Evolutionary conservation across 2,888 invertebrate species (phyloP), one percentile per base, ranked within the genome.

Genomic region (Drosophila rubida): DNA sequence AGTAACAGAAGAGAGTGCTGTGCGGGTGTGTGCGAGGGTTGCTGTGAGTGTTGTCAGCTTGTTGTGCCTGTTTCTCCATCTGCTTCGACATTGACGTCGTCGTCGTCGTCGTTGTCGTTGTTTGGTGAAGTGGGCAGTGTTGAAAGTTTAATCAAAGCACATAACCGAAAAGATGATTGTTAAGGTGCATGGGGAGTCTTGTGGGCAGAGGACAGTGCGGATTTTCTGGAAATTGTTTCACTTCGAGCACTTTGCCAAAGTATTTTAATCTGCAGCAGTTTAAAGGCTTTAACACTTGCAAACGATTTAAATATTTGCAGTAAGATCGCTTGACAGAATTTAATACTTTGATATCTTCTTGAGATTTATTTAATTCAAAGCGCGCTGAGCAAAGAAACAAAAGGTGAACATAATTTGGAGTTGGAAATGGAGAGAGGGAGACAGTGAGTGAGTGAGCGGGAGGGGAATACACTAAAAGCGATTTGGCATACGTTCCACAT

Each of bases 401-500:
- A 19, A 41, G 6, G 9, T 14, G 11, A 14, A 57, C 11, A 23
- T 5, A 5, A 6, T 4, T 23, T 4, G 25, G 4, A 11, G 30
- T 30, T 7, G 30, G 51, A 41, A 14, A 25, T 30, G 8, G 19
- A 54, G 13, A 7, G 27, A 49, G 32, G 30, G 37, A 5, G 37
- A 23, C 32, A 42, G 35, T 25, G 46, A 23, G 35, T 16, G 51
- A 9, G 13, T 19, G 32, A 42, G 44, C 8, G 13, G 13, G 42
- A 32, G 11, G 42, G 44, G 49, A 14, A 37, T 53, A 60, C 54
- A 69, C 66, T 73, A 66, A 66, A 69, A 76, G 73, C 77, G 16
- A 23, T 66, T 75, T 71, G 19, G 51, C 69, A 65, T 75, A 78
- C 59, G 51, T 76, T 71, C 51, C 69, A 75, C 76, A 80, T 70